These are phyloP conservation scores for Oriolus oriolus DNA, from an alignment of 2,113 vertebrate species.

Conservation along the genomic window DNA sequence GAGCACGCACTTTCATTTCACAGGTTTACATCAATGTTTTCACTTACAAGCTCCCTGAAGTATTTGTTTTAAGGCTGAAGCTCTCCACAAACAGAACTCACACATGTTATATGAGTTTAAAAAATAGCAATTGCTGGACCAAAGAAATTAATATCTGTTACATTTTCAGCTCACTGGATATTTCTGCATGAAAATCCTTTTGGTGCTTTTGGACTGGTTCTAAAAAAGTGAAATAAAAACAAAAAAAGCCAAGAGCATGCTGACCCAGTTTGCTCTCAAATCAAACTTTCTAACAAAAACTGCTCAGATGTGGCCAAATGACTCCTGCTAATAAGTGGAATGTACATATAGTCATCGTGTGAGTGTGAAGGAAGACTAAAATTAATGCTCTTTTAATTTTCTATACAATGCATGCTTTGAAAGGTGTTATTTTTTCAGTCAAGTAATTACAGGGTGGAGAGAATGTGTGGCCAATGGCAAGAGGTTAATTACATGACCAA, in stretches of 20 bases:
- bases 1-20: not conserved
- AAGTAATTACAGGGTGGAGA: slow-evolving; percentile 43
- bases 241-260: not conserved
- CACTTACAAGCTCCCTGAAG: not conserved
- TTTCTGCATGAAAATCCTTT: not conserved
- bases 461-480: not conserved
- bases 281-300: not conserved
- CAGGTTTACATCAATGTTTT: not conserved
- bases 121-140: not conserved
- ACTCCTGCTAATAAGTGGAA: not conserved
- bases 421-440: not conserved
- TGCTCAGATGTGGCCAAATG: not conserved
- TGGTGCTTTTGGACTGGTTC: not conserved
- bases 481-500: slow-evolving; percentile 44
- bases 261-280: not conserved
- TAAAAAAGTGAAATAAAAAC: not conserved
- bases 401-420: slow-evolving; percentile 2
- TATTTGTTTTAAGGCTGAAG: not conserved
- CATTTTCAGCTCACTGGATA: not conserved
- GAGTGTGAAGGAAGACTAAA: not conserved
- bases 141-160: not conserved
- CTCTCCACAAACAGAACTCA: not conserved
- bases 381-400: slow-evolving; percentile 5
- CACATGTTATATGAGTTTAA: not conserved
- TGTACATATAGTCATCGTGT: not conserved